phyloP scores from a whole-genome alignment of 53 echinoderm and acorn worm species.

The Holothuria leucospilota region DNA sequence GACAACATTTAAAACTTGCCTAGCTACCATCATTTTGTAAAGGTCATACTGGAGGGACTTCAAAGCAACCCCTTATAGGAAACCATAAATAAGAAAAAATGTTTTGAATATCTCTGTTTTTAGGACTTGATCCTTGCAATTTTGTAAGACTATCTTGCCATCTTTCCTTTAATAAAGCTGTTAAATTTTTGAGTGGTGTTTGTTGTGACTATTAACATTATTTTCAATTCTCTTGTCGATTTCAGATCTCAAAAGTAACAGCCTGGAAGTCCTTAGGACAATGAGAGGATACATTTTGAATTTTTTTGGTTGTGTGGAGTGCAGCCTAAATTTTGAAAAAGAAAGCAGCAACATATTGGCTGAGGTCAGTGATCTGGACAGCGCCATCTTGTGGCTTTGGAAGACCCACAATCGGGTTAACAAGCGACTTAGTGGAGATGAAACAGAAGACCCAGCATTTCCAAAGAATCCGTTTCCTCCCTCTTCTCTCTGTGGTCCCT shows the following conservation, averaged over 20 bases:
- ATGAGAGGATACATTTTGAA: slow-evolving; percentile 88
- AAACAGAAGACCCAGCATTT: slow-evolving; percentile 83
- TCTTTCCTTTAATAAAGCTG: too few relatives aligned
- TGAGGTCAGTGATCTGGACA: slow-evolving; percentile 71
- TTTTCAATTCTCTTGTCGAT: not conserved
- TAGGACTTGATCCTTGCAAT: too few relatives aligned
- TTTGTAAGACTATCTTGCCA: too few relatives aligned
- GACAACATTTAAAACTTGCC: too few relatives aligned
- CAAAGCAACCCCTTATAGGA: too few relatives aligned
- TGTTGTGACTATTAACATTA: too few relatives aligned
- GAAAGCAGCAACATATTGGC: slow-evolving; percentile 68
- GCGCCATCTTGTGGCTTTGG: slow-evolving; percentile 93
- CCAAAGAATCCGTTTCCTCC: slow-evolving; percentile 86
- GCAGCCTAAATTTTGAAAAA: slow-evolving; percentile 85
- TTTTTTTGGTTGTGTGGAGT: slow-evolving; percentile 90
- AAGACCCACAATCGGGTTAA: slow-evolving; percentile 87
- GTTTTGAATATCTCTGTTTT: too few relatives aligned
- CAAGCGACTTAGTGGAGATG: slow-evolving; percentile 81
- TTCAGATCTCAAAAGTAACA: slow-evolving; percentile 73
- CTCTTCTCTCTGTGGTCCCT: slow-evolving; percentile 58
- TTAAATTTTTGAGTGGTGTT: too few relatives aligned
- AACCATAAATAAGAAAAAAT: too few relatives aligned
- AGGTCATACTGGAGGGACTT: too few relatives aligned
- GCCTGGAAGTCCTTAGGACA: slow-evolving; percentile 81
- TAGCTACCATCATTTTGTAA: too few relatives aligned